Evolutionary conservation across 2,797 vertebrate species (phyloP), one percentile per base, ranked within the genome.

Genomic region (Sebastes minor): DNA sequence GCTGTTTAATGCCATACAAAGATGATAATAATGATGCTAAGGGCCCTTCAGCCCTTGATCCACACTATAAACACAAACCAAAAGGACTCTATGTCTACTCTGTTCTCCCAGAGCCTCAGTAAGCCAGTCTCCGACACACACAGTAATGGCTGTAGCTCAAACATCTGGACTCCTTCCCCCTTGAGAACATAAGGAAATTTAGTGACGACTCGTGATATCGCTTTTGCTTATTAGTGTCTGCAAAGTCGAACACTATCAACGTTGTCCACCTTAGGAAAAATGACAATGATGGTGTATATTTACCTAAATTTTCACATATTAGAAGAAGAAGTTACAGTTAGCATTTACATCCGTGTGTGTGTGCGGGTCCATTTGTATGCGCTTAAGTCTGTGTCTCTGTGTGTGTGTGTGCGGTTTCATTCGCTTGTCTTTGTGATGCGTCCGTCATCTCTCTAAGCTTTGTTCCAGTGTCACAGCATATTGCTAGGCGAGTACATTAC

Each of bases 391-490:
- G 66, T 1, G 25, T 74, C 4, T 22, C 20, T 52, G 2, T 57
- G 13, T 30, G 20, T 57, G 49, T 73, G 66, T 66, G 53, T 68
- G 49, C 1, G 13, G 16, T 56, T 80, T 71, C 23, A 28, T 73
- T 23, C 2, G 6, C 66, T 75, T 82, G 72, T 77, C 71, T 76
- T 61, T 85, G 66, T 69, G 22, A 71, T 73, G 73, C 10, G 12
- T 71, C 60, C 28, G 20, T 86, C 82, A 82, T 74, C 65, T 85
- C 78, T 72, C 46, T 28, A 25, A 84, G 76, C 82, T 89, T 89
- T 83, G 81, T 87, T 88, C 80, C 66, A 53, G 75, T 83, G 87
- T 90, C 80, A 80, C 72, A 85, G 80, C 88, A 83, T 84, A 86
- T 92, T 89, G 77, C 76, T 20, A 18, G 63, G 38, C 35, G 66